A percentile compares a stretch with the other conserved stretches of the same genome.
Conservation (phyloP, 1,140 invertebrate species). For the Drosophila malerkotliana region DNA sequence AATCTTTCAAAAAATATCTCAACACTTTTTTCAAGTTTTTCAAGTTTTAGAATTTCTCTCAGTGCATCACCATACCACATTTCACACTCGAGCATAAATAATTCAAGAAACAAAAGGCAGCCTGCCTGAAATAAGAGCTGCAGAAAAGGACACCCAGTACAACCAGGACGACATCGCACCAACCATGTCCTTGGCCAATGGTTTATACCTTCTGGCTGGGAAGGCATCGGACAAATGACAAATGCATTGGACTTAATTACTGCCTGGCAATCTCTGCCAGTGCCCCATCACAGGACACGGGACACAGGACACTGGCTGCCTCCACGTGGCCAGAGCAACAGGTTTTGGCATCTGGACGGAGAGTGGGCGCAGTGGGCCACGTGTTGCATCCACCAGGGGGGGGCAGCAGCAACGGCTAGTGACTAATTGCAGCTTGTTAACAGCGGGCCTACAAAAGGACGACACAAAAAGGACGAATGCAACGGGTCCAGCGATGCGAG, state of each 20-base stretch:
- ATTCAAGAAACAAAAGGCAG: conserved; percentile 36
- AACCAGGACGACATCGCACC: conserved; percentile 18
- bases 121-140: not conserved
- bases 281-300: not conserved
- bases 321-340: conserved; percentile 22
- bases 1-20: too few relatives aligned
- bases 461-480: not conserved
- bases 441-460: conserved; percentile 23
- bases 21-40: too few relatives aligned
- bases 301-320: not conserved
- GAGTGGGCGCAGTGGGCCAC: not conserved
- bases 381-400: conserved; percentile 49
- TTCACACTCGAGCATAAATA: conserved; percentile 38
- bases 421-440: conserved; percentile 62
- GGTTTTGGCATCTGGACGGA: conserved; percentile 28
- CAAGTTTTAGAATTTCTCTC: not conserved
- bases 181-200: conserved; percentile 25
- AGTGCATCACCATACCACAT: conserved; percentile 10
- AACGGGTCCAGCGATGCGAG: conserved; percentile 19
- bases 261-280: conserved; percentile 13
- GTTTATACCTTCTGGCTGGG: not conserved
- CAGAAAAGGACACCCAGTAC: not conserved
- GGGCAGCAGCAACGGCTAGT: not conserved
- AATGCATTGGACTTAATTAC: conserved; percentile 50
- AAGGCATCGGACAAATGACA: conserved; percentile 29